phyloP scores from a whole-genome alignment of 2,797 vertebrate genomes.

The Gambusia yucatana region DNA sequence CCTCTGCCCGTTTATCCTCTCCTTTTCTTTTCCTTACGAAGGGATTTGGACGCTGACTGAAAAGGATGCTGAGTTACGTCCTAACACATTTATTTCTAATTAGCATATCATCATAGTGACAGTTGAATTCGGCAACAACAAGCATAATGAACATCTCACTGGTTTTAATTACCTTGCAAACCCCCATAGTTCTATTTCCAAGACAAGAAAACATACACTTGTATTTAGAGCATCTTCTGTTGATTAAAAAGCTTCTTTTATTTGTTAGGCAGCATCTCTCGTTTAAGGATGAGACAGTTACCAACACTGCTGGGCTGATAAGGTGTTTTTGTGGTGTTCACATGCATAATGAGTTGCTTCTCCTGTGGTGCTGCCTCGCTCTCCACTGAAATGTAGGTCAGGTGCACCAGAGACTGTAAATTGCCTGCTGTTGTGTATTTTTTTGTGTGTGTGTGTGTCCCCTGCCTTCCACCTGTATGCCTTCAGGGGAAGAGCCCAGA shows the following conservation, averaged over 20 bases:
- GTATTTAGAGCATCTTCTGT: not conserved
- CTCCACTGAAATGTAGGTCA: conserved; percentile 62
- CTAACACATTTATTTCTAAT: not conserved
- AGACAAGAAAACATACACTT: not conserved
- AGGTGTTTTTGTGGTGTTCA: not conserved
- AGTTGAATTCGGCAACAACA: not conserved
- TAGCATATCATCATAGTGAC: not conserved
- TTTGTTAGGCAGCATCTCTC: not conserved
- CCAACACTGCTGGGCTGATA: not conserved
- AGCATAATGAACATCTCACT: not conserved
- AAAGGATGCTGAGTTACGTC: conserved; percentile 28
- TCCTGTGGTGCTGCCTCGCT: conserved; percentile 20
- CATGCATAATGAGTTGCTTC: conserved; percentile 5
- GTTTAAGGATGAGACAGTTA: not conserved
- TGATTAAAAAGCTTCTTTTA: not conserved
- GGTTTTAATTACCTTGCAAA: not conserved
- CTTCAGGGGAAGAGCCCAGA: conserved; percentile 9
- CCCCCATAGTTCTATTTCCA: not conserved
- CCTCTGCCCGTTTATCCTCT: conserved; percentile 24
- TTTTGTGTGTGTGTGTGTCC: not conserved
- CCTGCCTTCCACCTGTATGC: not conserved
- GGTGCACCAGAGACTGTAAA: conserved; percentile 45
- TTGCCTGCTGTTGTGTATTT: conserved; percentile 36
- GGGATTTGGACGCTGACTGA: conserved; percentile 66
- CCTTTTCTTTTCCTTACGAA: conserved; percentile 47